Base-by-base conservation (phyloP, 2,888 invertebrate genomes). In the Tipula vernalis region DNA sequence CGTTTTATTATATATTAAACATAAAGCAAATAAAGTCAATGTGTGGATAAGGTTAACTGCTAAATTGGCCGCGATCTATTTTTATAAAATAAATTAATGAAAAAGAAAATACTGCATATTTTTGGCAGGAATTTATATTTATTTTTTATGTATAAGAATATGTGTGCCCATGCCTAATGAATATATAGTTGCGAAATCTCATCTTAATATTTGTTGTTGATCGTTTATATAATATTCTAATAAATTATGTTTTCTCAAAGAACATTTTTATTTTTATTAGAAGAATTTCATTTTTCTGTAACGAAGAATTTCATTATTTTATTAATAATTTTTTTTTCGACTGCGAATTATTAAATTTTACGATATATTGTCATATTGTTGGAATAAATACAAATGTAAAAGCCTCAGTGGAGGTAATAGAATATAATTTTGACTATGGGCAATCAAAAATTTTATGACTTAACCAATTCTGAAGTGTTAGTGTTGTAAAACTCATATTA, bases 1-100 rank as follows among this genome's bases (percentile, higher is more conserved):
- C 51, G 15, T 51, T 51, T 51, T 51, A 51, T 51, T 51, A 15
- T 51, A 51, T 51, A 51, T 51, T 51, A 51, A 51, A 51, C 51
- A 51, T 51, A 51, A 51, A 51, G 51, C 51, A 83, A 83, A 83
- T 28, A 83, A 10, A 36, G 13, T 83, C 83, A 83, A 83, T 83
- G 83, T 83, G 83, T 83, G 36, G 83, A 83, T 83, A 36, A 83
- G 83, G 83, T 83, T 83, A 83, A 83, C 83, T 83, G 83, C 83
- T 83, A 83, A 83, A 83, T 83, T 83, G 83, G 83, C 83, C 83
- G 36, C 83, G 83, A 83, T 83, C 83, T 83, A 83, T 83, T 83
- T 83, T 83, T 83, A 83, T 83, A 36, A 83, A 83, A 83, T 10
- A 51, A 51, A 47, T 13, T 47, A 47, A 51, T 51, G 51, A 51